These are phyloP conservation scores for Nannobrachium achirus DNA, from an alignment of 2,113 vertebrate genomes.

Conservation along the genomic window DNA sequence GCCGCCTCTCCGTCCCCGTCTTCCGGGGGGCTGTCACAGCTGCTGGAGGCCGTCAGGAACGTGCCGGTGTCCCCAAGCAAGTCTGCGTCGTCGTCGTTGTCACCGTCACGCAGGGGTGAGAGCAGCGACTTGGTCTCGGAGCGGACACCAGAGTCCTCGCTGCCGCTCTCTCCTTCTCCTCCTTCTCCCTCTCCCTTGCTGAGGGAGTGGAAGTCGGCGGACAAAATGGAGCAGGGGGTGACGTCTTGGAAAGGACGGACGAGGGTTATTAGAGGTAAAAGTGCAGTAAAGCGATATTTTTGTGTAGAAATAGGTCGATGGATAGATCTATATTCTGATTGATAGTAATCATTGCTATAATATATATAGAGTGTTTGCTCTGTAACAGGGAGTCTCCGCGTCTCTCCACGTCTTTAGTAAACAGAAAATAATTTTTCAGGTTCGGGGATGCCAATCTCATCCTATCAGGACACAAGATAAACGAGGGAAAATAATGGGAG, in stretches of 20 bases:
- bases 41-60: conserved; percentile 69
- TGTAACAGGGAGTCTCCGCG: no score
- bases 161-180: conserved; percentile 50
- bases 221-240: conserved; percentile 76
- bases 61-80: conserved; percentile 64
- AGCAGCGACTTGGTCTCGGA: conserved; percentile 71
- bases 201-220: conserved; percentile 75
- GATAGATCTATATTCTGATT: no score
- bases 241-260: conserved; percentile 77
- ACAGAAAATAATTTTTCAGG: no score
- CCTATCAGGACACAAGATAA: no score
- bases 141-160: conserved; percentile 75
- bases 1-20: conserved; percentile 25
- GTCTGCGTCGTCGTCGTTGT: conserved; percentile 57
- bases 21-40: conserved; percentile 68
- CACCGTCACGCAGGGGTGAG: conserved; percentile 51
- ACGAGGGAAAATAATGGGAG: no score
- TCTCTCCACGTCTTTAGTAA: no score
- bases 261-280: no score
- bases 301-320: no score
- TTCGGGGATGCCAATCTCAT: no score
- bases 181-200: conserved; percentile 52
- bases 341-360: no score
- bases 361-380: no score
- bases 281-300: no score